Evolutionary conservation across 64 coral and sea anemone genomes (phyloP).

Genomic region (Dendronephthya gigantea): DNA sequence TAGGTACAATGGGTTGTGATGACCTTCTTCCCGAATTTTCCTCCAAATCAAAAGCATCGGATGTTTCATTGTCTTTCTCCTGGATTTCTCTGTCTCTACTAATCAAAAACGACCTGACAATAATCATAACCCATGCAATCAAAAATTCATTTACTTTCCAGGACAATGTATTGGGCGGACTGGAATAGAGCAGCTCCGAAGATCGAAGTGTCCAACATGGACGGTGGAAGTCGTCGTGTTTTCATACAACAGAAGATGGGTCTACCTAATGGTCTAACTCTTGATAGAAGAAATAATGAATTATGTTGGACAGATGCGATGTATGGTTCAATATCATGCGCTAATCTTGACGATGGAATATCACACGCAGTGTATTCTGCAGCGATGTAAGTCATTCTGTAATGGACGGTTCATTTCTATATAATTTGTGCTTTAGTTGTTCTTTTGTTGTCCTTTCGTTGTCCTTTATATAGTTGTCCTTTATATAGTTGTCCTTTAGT

Average conservation of each 20-base stretch:
- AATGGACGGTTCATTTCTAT: neutral
- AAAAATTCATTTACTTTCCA: neutral
- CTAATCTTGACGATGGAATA: conserved; percentile 5
- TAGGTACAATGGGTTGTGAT: neutral
- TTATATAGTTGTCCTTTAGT: too few species aligned
- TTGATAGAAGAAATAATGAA: conserved; percentile 6
- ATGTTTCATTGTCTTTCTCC: too few species aligned
- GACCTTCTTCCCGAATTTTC: too few species aligned
- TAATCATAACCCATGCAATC: neutral
- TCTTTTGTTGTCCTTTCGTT: too few species aligned
- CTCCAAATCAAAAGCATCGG: too few species aligned
- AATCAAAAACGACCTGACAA: too few species aligned
- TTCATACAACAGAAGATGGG: neutral
- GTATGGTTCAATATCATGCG: neutral
- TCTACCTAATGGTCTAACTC: conserved; percentile 1
- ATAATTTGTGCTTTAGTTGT: too few species aligned
- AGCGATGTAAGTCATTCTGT: neutral
- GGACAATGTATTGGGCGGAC: conserved; percentile 11
- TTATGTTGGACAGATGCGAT: neutral
- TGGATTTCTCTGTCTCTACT: neutral
- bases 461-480: too few species aligned
- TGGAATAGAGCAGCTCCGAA: neutral
- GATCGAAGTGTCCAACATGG: neutral
- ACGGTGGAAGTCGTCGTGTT: neutral
- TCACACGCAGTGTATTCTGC: neutral